Conservation (phyloP, 2,797 vertebrate genomes). For the Eulemur albifrons region DNA sequence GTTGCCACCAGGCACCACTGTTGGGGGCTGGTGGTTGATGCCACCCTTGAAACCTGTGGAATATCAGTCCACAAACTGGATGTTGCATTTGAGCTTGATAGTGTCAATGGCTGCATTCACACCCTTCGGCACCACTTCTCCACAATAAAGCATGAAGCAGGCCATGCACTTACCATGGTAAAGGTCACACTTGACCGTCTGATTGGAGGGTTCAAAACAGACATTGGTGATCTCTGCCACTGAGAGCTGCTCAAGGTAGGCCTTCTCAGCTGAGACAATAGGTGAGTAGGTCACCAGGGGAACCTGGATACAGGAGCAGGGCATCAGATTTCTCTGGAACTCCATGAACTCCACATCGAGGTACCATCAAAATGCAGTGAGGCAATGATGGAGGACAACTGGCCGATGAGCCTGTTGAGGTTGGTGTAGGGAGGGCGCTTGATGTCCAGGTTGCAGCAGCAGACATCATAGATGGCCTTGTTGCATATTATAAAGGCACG, state of each 20-base stretch:
- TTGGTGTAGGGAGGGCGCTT: background rate
- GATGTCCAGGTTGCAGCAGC: no score
- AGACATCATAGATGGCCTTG: background rate
- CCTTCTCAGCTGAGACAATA: background rate
- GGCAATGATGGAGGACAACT: background rate
- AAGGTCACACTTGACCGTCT: background rate
- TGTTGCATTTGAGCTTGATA: background rate
- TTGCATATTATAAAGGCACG: background rate
- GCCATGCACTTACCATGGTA: background rate
- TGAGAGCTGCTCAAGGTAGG: background rate
- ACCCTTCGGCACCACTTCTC: background rate
- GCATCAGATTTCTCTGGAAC: background rate
- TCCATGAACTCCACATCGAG: background rate
- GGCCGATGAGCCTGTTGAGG: background rate
- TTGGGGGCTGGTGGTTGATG: background rate
- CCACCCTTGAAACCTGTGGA: background rate
- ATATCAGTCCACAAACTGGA: background rate
- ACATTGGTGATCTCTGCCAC: background rate
- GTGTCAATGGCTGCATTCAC: background rate
- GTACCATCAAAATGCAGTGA: background rate
- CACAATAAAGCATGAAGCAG: background rate
- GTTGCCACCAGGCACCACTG: background rate
- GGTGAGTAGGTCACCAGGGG: background rate
- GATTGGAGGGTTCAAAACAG: background rate
- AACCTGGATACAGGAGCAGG: background rate